A percentile compares a stretch with the other conserved stretches of the same genome.
Evolutionary conservation across 2,888 invertebrate species (phyloP).

Genomic region (Tanypteryx hageni): DNA sequence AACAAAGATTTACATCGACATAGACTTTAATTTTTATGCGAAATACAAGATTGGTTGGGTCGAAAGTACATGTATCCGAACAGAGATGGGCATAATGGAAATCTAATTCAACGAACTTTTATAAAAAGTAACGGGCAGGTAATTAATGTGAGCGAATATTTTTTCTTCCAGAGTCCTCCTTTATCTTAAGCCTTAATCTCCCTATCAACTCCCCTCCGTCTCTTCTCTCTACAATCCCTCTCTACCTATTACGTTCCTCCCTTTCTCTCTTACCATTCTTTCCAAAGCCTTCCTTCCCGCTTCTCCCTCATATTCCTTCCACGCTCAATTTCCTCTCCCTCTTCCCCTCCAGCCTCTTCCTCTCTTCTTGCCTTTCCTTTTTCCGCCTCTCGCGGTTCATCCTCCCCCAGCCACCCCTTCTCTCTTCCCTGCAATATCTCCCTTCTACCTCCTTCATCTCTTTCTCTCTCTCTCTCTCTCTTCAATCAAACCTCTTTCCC

Average conservation of each 20-base stretch:
- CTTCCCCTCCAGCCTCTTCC: neutral
- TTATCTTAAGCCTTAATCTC: too few species aligned
- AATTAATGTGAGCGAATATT: too few species aligned
- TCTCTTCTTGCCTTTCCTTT: neutral
- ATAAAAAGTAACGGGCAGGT: too few species aligned
- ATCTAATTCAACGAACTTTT: too few species aligned
- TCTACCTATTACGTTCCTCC: neutral
- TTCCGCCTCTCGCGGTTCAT: neutral
- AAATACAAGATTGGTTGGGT: too few species aligned
- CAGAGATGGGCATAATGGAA: too few species aligned
- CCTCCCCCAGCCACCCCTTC: neutral
- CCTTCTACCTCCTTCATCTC: too few species aligned
- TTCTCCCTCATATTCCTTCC: neutral
- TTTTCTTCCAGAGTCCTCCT: too few species aligned
- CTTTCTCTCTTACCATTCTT: neutral
- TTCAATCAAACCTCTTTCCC: neutral
- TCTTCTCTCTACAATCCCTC: neutral
- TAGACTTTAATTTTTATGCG: too few species aligned
- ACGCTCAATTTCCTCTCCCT: neutral
- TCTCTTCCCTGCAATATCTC: neutral
- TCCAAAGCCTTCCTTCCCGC: too few species aligned
- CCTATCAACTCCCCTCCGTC: neutral
- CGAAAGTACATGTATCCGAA: too few species aligned
- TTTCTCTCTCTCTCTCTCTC: neutral
- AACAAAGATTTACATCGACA: too few species aligned